Base-by-base conservation (phyloP, 1,140 invertebrate genomes). In the Drosophila seguyi region DNA sequence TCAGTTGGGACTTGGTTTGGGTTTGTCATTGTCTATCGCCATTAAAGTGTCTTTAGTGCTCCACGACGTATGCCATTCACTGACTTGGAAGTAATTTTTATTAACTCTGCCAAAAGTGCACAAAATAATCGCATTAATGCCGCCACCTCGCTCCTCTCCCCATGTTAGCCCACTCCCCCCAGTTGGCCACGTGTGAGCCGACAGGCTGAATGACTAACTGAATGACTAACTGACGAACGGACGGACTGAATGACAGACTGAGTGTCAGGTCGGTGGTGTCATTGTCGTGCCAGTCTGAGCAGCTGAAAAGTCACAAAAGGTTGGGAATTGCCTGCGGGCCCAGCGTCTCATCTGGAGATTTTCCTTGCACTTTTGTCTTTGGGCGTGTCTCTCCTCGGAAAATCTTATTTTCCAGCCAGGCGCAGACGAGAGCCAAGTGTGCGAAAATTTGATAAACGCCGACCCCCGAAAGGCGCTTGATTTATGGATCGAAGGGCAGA, bases 11-110 rank as follows among this genome's bases (percentile, higher is more conserved):
- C 67, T 44, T 25, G 36, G 48, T 59, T 59, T 59, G 79, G 59
- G 73, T 73, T 68, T 61, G 48, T 55, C 86, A 75, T 90, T 90
- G 85, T 90, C 61, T 74, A 59, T 41, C 45, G 62, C 73, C 82
- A 92, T 91, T 91, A 92, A 92, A 91, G 83, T 80, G 84, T 88
- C 68, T 87, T 92, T 90, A 91, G 75, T 77, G 69, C 60, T 36
- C 45, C 53, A 67, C 61, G 81, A 58, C 84, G 71, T 90, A 91
- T 92, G 90, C 78, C 79, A 66, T 73, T 91, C 91, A 92, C 45
- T 92, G 91, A 76, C 47, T 85, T 76, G 91, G 90, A 92, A 92
- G 48, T 92, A 88, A 92, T 92, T 76, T 77, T 84, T 72, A 86
- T 92, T 81, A 92, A 86, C 82, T 91, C 86, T 79, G 60, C 65